A percentile compares a stretch with the other conserved stretches of the same genome.
Evolutionary conservation across 2,113 vertebrate genomes (phyloP).

Genomic region (Petrocephalus zakoni): DNA sequence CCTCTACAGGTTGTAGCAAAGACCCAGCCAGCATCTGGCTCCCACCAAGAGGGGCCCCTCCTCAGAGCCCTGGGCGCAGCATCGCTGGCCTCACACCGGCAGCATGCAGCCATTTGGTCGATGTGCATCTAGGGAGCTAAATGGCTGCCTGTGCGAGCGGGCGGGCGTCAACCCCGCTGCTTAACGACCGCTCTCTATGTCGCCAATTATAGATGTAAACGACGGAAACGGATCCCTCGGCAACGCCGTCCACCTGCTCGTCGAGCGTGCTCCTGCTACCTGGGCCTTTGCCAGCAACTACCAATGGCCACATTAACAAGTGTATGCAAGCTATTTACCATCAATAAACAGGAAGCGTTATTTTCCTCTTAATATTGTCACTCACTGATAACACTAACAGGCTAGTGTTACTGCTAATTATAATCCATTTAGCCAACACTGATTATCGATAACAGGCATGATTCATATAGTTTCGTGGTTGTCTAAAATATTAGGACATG

Average conservation of each 20-base stretch:
- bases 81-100: neutral
- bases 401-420: neutral
- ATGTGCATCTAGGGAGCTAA: neutral
- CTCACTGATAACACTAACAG: neutral
- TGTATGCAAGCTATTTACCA: neutral
- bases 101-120: neutral
- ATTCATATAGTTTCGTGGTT: neutral
- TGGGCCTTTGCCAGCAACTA: neutral
- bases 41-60: neutral
- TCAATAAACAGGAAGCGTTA: neutral
- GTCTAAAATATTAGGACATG: neutral
- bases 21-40: neutral
- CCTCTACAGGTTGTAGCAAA: neutral
- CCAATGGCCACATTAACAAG: neutral
- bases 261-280: neutral
- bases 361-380: neutral
- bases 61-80: neutral
- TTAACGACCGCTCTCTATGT: conserved; percentile 1
- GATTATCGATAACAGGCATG: neutral
- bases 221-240: neutral
- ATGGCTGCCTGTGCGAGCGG: neutral
- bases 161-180: neutral
- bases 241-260: neutral
- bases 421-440: neutral
- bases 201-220: conserved; percentile 8